Base-by-base conservation (phyloP, 2,888 invertebrate species). In the Synergus laeviventris region DNA sequence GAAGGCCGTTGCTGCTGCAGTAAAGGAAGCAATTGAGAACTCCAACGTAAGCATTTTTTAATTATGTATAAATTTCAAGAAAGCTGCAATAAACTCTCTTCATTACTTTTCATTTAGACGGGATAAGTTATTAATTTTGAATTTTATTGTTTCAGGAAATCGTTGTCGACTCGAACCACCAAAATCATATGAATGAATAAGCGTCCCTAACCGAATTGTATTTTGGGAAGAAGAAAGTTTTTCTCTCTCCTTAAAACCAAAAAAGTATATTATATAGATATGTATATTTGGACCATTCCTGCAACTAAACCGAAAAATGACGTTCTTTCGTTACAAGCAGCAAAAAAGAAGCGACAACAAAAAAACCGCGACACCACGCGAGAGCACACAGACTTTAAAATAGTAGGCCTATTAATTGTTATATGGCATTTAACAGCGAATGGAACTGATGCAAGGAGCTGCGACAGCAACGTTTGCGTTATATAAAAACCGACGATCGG, bases 161-260 rank as follows among this genome's bases (percentile, higher is more conserved):
- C 77, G 88, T 90, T 79, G 86, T 86, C 77, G 91, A 91, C 76
- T 89, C 89, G 82, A 86, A 86, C 82, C 89, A 89, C 86, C 88
- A 90, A 87, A 89, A 88, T 86, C 87, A 87, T 83, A 84, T 88
- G 83, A 89, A 88, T 84, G 91, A 91, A 89, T 91, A 91, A 90
- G 81, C 86, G 84, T 84, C 87, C 83, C 85, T 87, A 88, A 87
- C 83, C 86, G 87, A 89, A 89, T 88, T 90, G 87, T 89, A 90
- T 88, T 90, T 90, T 90, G 89, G 88, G 88, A 90, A 90, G 88
- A 89, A 90, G 88, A 90, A 90, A 87, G 85, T 90, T 90, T 76
- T 90, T 90, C 90, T 90, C 88, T 90, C 89, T 90, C 91, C 89
- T 90, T 90, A 90, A 90, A 90, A 91, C 90, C 91, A 90, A 91